Evolutionary conservation across 2,113 vertebrate genomes (phyloP), one percentile per base, ranked within the genome.

Genomic region (Riparia riparia): DNA sequence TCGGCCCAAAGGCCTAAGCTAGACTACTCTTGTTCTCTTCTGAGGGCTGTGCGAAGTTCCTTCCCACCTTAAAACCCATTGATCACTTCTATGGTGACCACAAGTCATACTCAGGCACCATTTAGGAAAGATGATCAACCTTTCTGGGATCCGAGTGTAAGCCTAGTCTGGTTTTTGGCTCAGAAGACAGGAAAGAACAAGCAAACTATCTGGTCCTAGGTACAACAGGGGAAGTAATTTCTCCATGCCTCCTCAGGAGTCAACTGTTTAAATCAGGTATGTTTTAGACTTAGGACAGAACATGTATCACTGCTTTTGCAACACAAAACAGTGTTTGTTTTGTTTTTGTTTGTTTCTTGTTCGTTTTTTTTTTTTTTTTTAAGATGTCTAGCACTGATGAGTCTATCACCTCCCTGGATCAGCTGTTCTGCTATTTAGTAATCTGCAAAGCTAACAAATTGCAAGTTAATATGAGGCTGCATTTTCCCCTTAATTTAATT

Each of bases 401-500:
- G 58, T 45, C 54, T 83, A 83, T 69, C 70, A 82, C 17, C 8
- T 69, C 25, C 54, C 25, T 0, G 0, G 37, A 87, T 94, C 61
- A 82, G 41, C 82, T 82, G 74, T 90, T 90, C 22, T 34, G 21
- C 50, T 95, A 80, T 80, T 94, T 82, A 82, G 66, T 61, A 88
- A 90, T 60, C 32, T 5, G 12, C 39, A 91, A 66, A 89, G 84
- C 26, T 29, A 82, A 79, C 29, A 91, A 87, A 89, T 66, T 64
- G 39, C 77, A 89, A 70, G 47, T 66, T 86, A 91, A 89, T 89
- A 78, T 15, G 64, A 91, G 44, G 18, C 51, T 77, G 53, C 4
- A 44, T 85, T 93, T 94, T 22, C 45, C 20, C 16, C 50, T 79
- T 90, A 85, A 82, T 85, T 88, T 94, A 87, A 90, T 94, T 92